Base-by-base conservation (phyloP, 2,113 vertebrate genomes). In the Columba livia region DNA sequence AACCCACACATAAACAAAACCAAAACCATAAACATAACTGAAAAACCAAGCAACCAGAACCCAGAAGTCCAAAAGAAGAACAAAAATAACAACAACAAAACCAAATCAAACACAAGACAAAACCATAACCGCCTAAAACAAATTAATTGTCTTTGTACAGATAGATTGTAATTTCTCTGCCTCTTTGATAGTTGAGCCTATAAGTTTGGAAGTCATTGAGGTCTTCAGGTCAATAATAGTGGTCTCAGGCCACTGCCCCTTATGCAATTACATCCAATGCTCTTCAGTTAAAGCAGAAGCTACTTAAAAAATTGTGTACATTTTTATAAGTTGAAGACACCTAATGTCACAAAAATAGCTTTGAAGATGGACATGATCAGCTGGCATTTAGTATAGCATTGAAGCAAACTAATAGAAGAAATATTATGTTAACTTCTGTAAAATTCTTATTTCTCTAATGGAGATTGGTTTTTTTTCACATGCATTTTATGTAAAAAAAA, bases 221-320 rank as follows among this genome's bases (percentile, higher is more conserved):
- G 17, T 6, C 12, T 90, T n/a, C 12, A 25, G 21, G 31, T 85
- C 73, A 79, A 6, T 42, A 36, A 23, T 7, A 29, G 47, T 12
- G 28, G 10, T 64, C 28, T 67, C 31, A 54, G 3, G 10, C 17
- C 15, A 32, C 31, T 10, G 10, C 6, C 7, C 23, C 4, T 51
- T 31, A 42, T 4, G 2, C 6, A 71, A 12, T 57, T 71, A 19
- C 11, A n/a, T 54, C 8, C 16, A 51, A 32, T 7, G 2, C 11
- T 47, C 28, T 77, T 60, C 42, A 5, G 11, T 42, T 79, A 79
- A 53, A 75, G 1, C 11, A 67, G 19, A 25, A 51, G 9, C 12
- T 25, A 36, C 20, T 15, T 44, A 16, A 86, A 80, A 83, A 51
- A 5, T 0, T 25, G 0, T 26, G 3, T n/a, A 2, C 0, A 1